A percentile compares a stretch with the other conserved stretches of the same genome.
Conservation (phyloP, 2,888 invertebrate genomes). For the Lepidocyrtoides sp. region DNA sequence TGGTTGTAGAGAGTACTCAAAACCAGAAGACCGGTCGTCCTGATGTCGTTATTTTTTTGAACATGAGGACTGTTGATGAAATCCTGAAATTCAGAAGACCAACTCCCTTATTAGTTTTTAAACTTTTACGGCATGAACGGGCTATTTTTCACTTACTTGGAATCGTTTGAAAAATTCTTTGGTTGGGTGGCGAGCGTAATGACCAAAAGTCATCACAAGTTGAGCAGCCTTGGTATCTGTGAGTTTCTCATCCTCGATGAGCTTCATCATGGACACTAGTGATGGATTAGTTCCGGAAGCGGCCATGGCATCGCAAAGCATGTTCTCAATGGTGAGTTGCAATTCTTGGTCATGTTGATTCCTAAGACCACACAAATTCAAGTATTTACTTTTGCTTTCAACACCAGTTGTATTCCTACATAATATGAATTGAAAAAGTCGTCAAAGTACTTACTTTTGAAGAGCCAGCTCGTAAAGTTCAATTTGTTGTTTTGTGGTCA, state of each 20-base stretch:
- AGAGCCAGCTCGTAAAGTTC: constrained; percentile 83
- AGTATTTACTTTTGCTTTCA: too few species aligned
- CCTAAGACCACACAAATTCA: not conserved
- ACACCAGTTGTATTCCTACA: too few species aligned
- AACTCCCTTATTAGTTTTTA: not conserved
- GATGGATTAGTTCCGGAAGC: constrained; percentile 86
- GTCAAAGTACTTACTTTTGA: constrained; percentile 63
- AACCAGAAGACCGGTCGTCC: constrained; percentile 85
- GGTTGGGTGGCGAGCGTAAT: constrained; percentile 86
- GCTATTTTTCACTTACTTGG: constrained; percentile 85
- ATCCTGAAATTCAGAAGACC: constrained; percentile 76
- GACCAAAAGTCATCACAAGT: constrained; percentile 85
- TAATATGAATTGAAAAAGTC: not conserved
- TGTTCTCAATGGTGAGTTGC: constrained; percentile 60
- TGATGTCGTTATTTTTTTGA: constrained; percentile 83
- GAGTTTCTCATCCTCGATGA: constrained; percentile 85
- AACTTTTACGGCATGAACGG: not conserved
- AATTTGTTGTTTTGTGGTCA: constrained; percentile 83
- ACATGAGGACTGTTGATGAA: constrained; percentile 84
- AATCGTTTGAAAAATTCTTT: constrained; percentile 86
- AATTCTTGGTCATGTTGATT: constrained; percentile 59
- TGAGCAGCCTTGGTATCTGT: constrained; percentile 85
- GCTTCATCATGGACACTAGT: constrained; percentile 86
- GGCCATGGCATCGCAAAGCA: constrained; percentile 81
- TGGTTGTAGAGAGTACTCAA: constrained; percentile 86